A percentile compares a stretch with the other conserved stretches of the same genome.
Conservation (phyloP, 1,140 invertebrate genomes). For the Diuraphis noxia region DNA sequence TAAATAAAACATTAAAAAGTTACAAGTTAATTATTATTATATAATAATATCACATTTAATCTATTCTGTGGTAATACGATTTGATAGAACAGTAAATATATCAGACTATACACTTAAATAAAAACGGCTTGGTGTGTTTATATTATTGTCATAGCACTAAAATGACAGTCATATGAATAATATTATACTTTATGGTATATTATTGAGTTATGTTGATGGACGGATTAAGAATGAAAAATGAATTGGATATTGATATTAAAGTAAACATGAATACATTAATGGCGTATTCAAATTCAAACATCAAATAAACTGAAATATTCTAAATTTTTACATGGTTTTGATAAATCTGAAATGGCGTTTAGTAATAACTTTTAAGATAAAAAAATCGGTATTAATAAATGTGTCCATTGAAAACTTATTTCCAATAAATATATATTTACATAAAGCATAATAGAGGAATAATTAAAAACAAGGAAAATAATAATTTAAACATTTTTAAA, state of each 20-base stretch:
- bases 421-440: not conserved
- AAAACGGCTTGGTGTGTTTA: too few relatives aligned
- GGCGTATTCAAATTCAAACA: not conserved
- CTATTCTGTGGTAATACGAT: not conserved
- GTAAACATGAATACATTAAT: not conserved
- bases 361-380: not conserved
- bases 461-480: constrained; percentile 11
- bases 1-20: not conserved
- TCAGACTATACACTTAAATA: too few relatives aligned
- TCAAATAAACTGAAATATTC: not conserved
- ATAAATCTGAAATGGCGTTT: not conserved
- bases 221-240: not conserved
- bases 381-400: not conserved
- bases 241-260: not conserved
- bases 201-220: not conserved
- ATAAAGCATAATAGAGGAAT: not conserved
- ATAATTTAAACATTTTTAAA: not conserved
- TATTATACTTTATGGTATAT: not conserved
- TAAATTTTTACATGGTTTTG: not conserved
- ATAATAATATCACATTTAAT: too few relatives aligned
- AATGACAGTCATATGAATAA: not conserved
- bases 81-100: not conserved
- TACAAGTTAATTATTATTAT: not conserved
- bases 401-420: not conserved
- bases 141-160: not conserved